Evolutionary conservation across 2,888 invertebrate species (phyloP).

Genomic region (Deilephila porcellus): DNA sequence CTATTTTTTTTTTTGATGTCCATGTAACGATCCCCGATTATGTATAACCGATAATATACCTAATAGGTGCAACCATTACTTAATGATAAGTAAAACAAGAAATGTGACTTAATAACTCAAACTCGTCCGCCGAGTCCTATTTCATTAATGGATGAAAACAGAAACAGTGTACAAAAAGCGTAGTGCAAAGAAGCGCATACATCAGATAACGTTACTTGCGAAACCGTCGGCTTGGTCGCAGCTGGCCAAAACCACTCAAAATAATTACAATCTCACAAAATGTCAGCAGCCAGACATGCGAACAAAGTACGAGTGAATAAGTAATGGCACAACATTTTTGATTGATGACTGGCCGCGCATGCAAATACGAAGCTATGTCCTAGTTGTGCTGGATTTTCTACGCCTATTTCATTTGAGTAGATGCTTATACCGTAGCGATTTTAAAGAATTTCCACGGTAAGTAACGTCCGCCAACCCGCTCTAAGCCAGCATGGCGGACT

Average conservation of each 20-base stretch:
- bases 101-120: not conserved
- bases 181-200: constrained; percentile 27
- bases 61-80: too few relatives aligned
- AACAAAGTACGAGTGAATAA: constrained; percentile 56
- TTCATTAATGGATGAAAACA: constrained; percentile 23
- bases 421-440: too few relatives aligned
- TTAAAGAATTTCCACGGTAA: too few relatives aligned
- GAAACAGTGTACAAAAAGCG: constrained; percentile 23
- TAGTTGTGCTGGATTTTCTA: constrained; percentile 13
- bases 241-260: constrained; percentile 64
- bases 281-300: constrained; percentile 46
- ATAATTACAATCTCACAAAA: constrained; percentile 69
- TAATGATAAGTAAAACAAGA: too few relatives aligned
- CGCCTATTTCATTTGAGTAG: not conserved
- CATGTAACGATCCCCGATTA: too few relatives aligned
- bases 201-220: constrained; percentile 29
- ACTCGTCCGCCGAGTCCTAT: not conserved
- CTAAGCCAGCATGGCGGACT: too few relatives aligned
- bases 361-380: constrained; percentile 14
- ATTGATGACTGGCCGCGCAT: constrained; percentile 50
- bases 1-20: too few relatives aligned
- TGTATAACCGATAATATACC: too few relatives aligned
- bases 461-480: too few relatives aligned
- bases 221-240: constrained; percentile 48
- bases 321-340: constrained; percentile 57